Percentiles rank a stretch among this genome's conserved stretches.
Conservation (phyloP, 2,797 vertebrate species). For the Lindbergichthys nudifrons region DNA sequence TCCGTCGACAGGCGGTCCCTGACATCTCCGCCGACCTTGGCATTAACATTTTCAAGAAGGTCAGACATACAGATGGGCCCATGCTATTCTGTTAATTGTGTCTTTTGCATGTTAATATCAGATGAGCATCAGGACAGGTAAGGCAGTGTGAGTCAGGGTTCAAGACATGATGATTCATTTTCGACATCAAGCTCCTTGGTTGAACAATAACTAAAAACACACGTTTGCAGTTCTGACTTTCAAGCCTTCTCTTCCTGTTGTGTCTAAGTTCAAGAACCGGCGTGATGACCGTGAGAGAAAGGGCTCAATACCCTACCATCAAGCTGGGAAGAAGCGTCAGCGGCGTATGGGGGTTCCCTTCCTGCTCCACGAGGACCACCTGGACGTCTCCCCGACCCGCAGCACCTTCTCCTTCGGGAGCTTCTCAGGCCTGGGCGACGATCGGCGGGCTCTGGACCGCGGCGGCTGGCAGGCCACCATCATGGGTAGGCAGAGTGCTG, state of each 20-base stretch:
- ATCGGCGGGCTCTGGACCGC: constrained; percentile 92
- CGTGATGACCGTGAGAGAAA: constrained; percentile 96
- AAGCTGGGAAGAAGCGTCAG: constrained; percentile 94
- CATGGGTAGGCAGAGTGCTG: constrained; percentile 85
- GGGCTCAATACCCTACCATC: constrained; percentile 96
- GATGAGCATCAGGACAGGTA: background rate
- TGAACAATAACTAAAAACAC: background rate
- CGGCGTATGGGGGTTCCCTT: constrained; percentile 96
- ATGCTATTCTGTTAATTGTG: background rate
- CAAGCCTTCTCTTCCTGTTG: background rate
- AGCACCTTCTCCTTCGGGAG: constrained; percentile 98
- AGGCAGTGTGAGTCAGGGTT: background rate
- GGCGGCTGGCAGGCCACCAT: constrained; percentile 97
- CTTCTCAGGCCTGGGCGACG: constrained; percentile 96
- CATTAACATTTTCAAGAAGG: constrained; percentile 98
- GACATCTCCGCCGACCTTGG: constrained; percentile 96
- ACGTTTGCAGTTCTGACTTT: background rate
- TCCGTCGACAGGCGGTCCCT: constrained; percentile 94
- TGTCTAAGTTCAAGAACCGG: constrained; percentile 93
- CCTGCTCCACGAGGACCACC: constrained; percentile 94
- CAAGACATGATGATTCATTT: background rate
- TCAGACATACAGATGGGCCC: constrained; percentile 47
- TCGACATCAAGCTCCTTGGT: too few relatives aligned
- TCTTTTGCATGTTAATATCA: background rate
- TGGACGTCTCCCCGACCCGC: constrained; percentile 96